Conservation (phyloP, 2,888 invertebrate species). For the Agrotis puta region DNA sequence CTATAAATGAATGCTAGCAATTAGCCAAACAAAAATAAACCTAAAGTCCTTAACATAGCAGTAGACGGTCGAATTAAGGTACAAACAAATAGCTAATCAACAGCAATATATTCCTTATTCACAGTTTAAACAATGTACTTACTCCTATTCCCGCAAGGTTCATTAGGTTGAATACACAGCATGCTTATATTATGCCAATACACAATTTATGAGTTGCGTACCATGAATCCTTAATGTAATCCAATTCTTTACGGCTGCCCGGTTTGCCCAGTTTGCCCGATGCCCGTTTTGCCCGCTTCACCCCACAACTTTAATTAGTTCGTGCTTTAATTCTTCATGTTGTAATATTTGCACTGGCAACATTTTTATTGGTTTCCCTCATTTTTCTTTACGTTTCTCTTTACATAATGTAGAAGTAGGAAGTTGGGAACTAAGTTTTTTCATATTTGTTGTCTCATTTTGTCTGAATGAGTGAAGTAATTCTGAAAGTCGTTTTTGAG, state of each 20-base stretch:
- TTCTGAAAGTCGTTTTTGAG: conserved; percentile 22
- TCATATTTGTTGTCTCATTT: conserved; percentile 43
- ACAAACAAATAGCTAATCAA: conserved; percentile 22
- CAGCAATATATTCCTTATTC: conserved; percentile 24
- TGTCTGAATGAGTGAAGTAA: conserved; percentile 30
- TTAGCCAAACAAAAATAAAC: background rate
- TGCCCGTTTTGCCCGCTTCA: conserved; percentile 23
- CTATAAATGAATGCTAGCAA: background rate
- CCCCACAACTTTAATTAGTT: conserved; percentile 61
- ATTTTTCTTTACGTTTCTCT: conserved; percentile 37
- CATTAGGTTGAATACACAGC: conserved; percentile 46
- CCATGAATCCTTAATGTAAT: conserved; percentile 60
- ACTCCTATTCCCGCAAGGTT: conserved; percentile 37
- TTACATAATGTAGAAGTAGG: conserved; percentile 43
- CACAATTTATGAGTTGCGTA: conserved; percentile 53
- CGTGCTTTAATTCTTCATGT: conserved; percentile 55
- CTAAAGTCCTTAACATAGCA: background rate
- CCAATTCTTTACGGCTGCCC: conserved; percentile 56
- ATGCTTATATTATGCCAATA: conserved; percentile 50
- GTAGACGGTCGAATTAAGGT: background rate
- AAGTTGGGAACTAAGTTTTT: conserved; percentile 36
- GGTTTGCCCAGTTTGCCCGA: conserved; percentile 19
- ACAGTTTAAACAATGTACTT: conserved; percentile 18
- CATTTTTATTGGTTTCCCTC: conserved; percentile 50
- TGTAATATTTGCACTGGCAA: conserved; percentile 49